Evolutionary conservation across 2,113 vertebrate species (phyloP).

Genomic region (Lampris megalopsis): DNA sequence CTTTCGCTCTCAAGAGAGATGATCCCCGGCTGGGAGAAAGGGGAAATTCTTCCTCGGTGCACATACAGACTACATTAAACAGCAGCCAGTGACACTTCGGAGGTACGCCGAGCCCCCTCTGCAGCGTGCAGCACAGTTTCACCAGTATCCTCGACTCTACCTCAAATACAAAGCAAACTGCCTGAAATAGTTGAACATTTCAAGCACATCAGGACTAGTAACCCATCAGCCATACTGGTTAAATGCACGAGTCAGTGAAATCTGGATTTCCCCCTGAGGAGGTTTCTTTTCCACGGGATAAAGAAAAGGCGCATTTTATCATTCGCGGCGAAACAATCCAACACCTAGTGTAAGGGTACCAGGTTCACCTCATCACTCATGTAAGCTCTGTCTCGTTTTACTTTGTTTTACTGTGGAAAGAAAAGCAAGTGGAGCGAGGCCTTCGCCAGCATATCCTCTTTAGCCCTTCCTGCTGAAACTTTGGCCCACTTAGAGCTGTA

Average conservation of each 20-base stretch:
- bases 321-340: slow-evolving; percentile 18
- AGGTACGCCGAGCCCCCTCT: no score
- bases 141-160: not conserved
- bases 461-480: slow-evolving; percentile 27
- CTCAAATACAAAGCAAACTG: not conserved
- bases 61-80: no score
- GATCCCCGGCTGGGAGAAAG: no score
- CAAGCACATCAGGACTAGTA: slow-evolving; percentile 1
- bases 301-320: not conserved
- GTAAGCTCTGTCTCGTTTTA: slow-evolving; percentile 41
- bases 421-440: slow-evolving; percentile 25
- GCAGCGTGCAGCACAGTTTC: not conserved
- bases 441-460: slow-evolving; percentile 33
- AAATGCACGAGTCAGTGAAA: slow-evolving; percentile 6
- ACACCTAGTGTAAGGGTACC: slow-evolving; percentile 21
- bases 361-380: slow-evolving; percentile 15
- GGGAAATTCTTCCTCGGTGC: no score
- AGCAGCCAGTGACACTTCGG: no score
- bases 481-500: slow-evolving; percentile 30
- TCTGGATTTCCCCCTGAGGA: slow-evolving; percentile 1
- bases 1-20: no score
- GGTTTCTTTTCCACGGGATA: not conserved
- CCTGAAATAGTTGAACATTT: no score
- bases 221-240: not conserved
- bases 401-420: slow-evolving; percentile 35